Base-by-base conservation (phyloP, 1,140 invertebrate species). In the Bombus balteatus region DNA sequence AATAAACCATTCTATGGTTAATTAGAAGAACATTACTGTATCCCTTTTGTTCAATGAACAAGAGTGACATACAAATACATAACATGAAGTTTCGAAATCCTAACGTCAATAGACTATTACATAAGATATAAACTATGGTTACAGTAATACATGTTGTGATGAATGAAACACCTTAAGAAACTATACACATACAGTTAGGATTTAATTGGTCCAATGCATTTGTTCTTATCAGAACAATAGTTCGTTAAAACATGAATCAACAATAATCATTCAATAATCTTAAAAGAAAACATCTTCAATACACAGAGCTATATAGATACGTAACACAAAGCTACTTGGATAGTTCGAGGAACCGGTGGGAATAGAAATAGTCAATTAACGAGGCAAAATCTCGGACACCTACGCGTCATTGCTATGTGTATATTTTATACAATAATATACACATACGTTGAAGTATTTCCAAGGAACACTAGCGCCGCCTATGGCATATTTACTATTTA, bases 401-500 rank as follows among this genome's bases (percentile, higher is more conserved):
- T 62, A 62, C 4, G 28, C 10, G 28, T 28, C 59, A n/a, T 0
- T n/a, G 59, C 59, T 62, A n/a, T 13, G 28, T 13, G 13, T 13
- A 13, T 62, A n/a, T 53, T 53, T 22, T 53, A 22, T 18, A 53
- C 9, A n/a, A 10, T 62, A 62, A 62, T 62, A n/a, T 62, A 62
- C 12, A 62, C 4, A n/a, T 62, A 25, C 10, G 22, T 65, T 6
- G 13, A 6, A 6, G n/a, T 32, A 32, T 12, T n/a, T 28, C 25
- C 39, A 18, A 59, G 65, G 57, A 68, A 25, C 32, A 39, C 59
- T 57, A 66, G 53, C 82, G 70, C 47, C 86, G 71, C 77, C 66
- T 83, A 59, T 75, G 28, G n/a, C 47, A 85, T 70, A 59, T 87
- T 75, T 71, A 85, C 82, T 77, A 78, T 73, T 83, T 78, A 43